Evolutionary conservation across 2,888 invertebrate genomes (phyloP), one percentile per base, ranked within the genome.

Genomic region (Leptinotarsa peninsularis): DNA sequence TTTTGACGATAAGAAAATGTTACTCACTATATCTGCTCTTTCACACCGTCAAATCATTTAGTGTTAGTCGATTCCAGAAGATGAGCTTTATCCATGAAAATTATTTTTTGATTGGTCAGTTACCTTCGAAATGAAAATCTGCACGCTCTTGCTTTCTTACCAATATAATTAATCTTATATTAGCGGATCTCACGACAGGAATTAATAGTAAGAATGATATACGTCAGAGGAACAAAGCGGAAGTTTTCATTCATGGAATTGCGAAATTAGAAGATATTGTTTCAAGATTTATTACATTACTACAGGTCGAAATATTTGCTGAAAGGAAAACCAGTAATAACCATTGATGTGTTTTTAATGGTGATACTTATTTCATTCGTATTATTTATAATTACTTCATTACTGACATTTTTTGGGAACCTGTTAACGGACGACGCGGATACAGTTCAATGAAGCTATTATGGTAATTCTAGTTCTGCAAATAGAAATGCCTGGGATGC

Each of bases 181-280:
- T 68, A 68, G 52, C 68, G 68, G 68, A 68, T 68, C 68, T 68
- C 68, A 68, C 68, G 68, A 68, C 23, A 33, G 18, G n/a, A 68
- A 63, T 63, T 63, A 63, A 58, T 58, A 58, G 21, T 23, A 21
- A 23, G 23, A 58, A 58, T 23, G 58, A 58, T 63, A n/a, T 18
- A 43, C 63, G 63, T 63, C 63, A 63, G 33, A n/a, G n/a, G 43
- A 33, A 27, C n/a, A 63, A 27, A 63, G 10, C 43, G 63, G 63
- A 43, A 63, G 17, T 33, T 63, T 63, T 63, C 63, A 63, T 63
- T 63, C 63, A 63, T 63, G 17, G 63, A 33, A 63, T n/a, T n/a
- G 18, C n/a, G 3, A 43, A 60, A 60, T 15, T 27, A 7, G 63
- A 33, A 27, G 23, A 23, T 21, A 58, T 58, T 58, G 58, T 58